Evolutionary conservation across 2,888 invertebrate genomes (phyloP), one percentile per base, ranked within the genome.

Genomic region (Malachius bipustulatus): DNA sequence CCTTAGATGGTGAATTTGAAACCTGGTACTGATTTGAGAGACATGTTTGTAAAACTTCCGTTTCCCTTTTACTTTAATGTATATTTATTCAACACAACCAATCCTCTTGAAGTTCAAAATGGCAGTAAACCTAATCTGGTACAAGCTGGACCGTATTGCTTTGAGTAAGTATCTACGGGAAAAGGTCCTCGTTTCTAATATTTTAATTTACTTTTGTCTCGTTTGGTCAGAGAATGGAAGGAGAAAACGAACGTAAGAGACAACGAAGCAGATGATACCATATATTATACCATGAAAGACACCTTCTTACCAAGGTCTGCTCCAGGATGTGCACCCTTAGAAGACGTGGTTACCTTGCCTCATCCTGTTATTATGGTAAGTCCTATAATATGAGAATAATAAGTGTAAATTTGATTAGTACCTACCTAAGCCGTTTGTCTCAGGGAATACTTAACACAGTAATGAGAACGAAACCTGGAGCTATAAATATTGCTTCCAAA

Each of bases 121-220:
- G 83, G 83, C 0, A 74, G 57, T 1, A 69, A 72, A 19, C 82
- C 83, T 0, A 71, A 71, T 14, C 54, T 85, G 0, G 67, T 76
- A 46, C 78, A 85, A 66, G 52, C 82, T 1, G 85, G 85, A 4
- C 85, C 84, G 0, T 85, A 69, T 56, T 72, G 74, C 47, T 84
- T 81, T 57, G 78, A 80, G 83, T 83, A 60, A 71, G 74, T 67
- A 24, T 3, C 3, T 3, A 34, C 11, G 26, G 4, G 8, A 14
- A 3, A n/a, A n/a, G n/a, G n/a, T n/a, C n/a, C n/a, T n/a, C n/a
- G n/a, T n/a, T n/a, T n/a, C n/a, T n/a, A n/a, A n/a, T n/a, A n/a
- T n/a, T n/a, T 8, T 9, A n/a, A n/a, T n/a, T n/a, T n/a, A n/a
- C n/a, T n/a, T n/a, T n/a, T n/a, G n/a, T n/a, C n/a, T 11, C 15